Conservation (phyloP, 2,113 vertebrate genomes). For the Alouatta palliata region DNA sequence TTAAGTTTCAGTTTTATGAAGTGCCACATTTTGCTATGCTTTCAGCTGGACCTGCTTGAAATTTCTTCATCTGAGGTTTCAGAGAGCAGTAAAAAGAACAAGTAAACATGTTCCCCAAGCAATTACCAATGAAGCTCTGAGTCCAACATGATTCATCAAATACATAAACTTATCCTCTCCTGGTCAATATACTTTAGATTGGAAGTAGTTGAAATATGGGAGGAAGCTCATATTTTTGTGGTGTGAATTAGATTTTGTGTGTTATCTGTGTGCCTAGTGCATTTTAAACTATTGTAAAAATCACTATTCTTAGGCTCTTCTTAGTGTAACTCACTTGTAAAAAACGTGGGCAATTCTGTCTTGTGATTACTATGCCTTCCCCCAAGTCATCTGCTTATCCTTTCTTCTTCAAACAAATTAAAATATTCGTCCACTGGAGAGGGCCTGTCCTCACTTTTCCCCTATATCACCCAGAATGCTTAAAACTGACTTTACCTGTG, state of each 20-base stretch:
- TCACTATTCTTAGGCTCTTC: neutral
- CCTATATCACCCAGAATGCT: neutral
- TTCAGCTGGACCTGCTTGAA: neutral
- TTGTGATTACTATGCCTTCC: neutral
- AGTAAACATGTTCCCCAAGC: neutral
- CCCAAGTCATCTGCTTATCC: neutral
- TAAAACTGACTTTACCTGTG: neutral
- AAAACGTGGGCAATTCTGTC: neutral
- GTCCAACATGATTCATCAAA: neutral
- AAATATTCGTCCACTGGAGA: neutral
- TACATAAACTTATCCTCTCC: neutral
- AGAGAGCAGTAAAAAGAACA: neutral
- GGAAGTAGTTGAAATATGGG: neutral
- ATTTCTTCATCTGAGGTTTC: constrained; percentile 7
- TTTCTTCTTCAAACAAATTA: neutral
- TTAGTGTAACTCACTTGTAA: neutral
- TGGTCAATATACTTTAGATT: neutral
- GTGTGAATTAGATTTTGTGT: neutral
- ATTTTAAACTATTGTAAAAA: neutral
- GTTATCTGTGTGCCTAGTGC: neutral
- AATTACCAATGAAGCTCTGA: neutral
- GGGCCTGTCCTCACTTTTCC: neutral
- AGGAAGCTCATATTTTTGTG: neutral
- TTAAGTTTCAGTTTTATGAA: constrained; percentile 52
- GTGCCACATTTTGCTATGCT: neutral